Evolutionary conservation across 2,888 invertebrate genomes (phyloP), one percentile per base, ranked within the genome.

Genomic region (Oxycera nigricornis): DNA sequence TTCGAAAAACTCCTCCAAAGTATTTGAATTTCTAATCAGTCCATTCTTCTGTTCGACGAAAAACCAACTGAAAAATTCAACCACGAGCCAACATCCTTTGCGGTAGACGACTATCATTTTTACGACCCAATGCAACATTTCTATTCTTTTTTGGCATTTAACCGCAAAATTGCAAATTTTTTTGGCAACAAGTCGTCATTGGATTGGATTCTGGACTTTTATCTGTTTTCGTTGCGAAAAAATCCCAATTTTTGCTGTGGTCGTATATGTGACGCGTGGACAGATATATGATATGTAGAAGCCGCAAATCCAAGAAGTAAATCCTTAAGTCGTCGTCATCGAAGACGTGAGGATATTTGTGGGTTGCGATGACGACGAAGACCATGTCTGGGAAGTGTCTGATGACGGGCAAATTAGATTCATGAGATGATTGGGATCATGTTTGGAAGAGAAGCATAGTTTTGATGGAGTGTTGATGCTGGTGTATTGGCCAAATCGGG

Each of bases 71-170:
- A 46, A 3, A 46, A 14, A 11, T 46, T 11, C 46, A 46, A 46
- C 46, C 46, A 46, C 46, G 46, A 46, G 46, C 46, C 46, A 46
- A 46, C n/a, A 46, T n/a, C 46, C 46, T n/a, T 46, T 46, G 46
- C 46, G 14, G 14, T 17, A 2, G n/a, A n/a, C n/a, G n/a, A n/a
- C 46, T n/a, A 17, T 46, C 46, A 46, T 46, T 46, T 46, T 46
- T 46, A 46, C 46, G 46, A 46, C n/a, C n/a, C n/a, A n/a, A n/a
- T n/a, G n/a, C 46, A 46, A 46, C 46, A 46, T 46, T n/a, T 46
- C 46, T n/a, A 46, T 46, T 46, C 46, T 46, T 11, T 3, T 46
- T 11, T 46, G 46, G 46, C 46, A 46, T 46, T 46, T 46, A 46
- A 14, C 46, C 46, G 2, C 46, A 46, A 46, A 46, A 14, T 14